phyloP scores from a whole-genome alignment of 2,888 invertebrate species.

The Salticus scenicus region DNA sequence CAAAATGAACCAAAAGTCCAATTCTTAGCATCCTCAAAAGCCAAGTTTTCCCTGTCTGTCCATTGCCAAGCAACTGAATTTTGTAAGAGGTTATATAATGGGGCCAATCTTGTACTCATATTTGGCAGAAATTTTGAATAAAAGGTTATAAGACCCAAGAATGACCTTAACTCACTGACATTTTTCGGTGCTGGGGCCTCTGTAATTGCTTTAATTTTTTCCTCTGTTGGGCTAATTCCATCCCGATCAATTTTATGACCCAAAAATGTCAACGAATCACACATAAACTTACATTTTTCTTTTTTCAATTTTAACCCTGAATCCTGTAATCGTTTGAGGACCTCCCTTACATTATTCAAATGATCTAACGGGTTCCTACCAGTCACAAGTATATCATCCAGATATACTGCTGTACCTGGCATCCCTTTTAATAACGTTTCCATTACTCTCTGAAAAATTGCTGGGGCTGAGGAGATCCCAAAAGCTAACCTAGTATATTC shows the following conservation, averaged over 20 bases:
- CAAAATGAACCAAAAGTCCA: constrained; percentile 73
- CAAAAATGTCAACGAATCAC: neutral
- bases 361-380: neutral
- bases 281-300: constrained; percentile 71
- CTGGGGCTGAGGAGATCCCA: neutral
- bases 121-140: constrained; percentile 73
- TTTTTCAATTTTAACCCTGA: neutral
- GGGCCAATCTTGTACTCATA: constrained; percentile 70
- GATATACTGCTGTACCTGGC: neutral
- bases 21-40: constrained; percentile 74
- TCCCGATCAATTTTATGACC: constrained; percentile 70
- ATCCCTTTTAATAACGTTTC: neutral
- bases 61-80: constrained; percentile 71
- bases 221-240: constrained; percentile 70
- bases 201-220: constrained; percentile 72
- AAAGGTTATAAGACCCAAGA: constrained; percentile 73
- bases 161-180: constrained; percentile 72
- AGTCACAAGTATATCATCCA: constrained; percentile 15
- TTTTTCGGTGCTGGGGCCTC: constrained; percentile 72
- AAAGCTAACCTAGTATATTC: neutral
- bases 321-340: constrained; percentile 2
- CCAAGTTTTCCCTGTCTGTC: constrained; percentile 71
- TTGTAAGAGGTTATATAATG: constrained; percentile 72
- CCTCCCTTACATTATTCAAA: neutral
- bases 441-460: constrained; percentile 37